Conservation (phyloP, 2,113 vertebrate genomes). For the Ovis canadensis region DNA sequence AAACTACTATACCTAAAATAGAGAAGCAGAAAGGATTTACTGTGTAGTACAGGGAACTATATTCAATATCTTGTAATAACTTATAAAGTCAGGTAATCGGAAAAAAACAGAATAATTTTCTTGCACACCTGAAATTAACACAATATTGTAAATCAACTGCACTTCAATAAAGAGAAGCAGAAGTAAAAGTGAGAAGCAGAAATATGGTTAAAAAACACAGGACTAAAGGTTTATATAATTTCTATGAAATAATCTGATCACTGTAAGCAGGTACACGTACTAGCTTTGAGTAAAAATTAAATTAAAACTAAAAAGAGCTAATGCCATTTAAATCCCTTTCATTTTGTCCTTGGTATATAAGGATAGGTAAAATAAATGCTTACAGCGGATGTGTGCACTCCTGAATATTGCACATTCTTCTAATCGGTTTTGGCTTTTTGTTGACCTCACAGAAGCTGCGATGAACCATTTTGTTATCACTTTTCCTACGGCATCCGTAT, state of each 20-base stretch:
- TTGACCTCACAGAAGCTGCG: conserved; percentile 91
- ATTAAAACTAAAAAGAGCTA: not conserved
- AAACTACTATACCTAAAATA: not conserved
- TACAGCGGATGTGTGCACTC: conserved; percentile 95
- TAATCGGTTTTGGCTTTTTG: conserved; percentile 96
- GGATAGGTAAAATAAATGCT: conserved; percentile 68
- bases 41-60: not conserved
- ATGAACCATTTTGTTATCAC: conserved; percentile 95
- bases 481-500: conserved; percentile 95
- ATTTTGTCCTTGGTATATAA: not conserved
- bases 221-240: not conserved
- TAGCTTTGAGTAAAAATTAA: not conserved
- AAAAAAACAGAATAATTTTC: not conserved
- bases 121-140: not conserved
- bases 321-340: not conserved
- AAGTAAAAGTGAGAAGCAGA: not conserved
- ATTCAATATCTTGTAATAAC: not conserved
- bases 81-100: not conserved
- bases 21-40: not conserved
- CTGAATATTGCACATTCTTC: conserved; percentile 95
- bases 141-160: not conserved
- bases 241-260: not conserved
- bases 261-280: not conserved
- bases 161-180: not conserved
- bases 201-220: not conserved